Percentiles rank a stretch among this genome's conserved stretches.
phyloP scores from a whole-genome alignment of 2,797 vertebrate species.

The Mormyrops attenuatus region DNA sequence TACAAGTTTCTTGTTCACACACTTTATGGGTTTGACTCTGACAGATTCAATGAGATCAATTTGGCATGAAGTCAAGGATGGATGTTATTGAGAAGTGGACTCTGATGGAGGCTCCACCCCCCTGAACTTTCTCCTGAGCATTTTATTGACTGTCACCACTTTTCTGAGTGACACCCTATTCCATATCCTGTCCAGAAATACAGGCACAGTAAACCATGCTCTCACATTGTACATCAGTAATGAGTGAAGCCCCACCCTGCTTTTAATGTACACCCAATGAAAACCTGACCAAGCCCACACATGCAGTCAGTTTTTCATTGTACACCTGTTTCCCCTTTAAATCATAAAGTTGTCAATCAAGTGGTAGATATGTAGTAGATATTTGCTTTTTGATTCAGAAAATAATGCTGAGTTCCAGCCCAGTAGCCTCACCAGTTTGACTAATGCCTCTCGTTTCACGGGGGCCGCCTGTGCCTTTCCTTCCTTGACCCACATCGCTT shows the following conservation, averaged over 20 bases:
- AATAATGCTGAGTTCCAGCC: neutral
- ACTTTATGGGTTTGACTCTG: slow-evolving; percentile 63
- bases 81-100: slow-evolving; percentile 35
- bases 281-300: neutral
- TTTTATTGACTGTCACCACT: neutral
- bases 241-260: neutral
- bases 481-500: neutral
- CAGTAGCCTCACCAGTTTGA: slow-evolving; percentile 61
- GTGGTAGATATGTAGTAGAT: neutral
- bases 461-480: slow-evolving; percentile 18
- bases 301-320: neutral
- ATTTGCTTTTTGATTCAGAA: neutral
- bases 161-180: neutral
- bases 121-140: neutral
- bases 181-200: neutral
- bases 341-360: neutral
- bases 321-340: neutral
- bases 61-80: slow-evolving; percentile 62
- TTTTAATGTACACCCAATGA: neutral
- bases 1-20: slow-evolving; percentile 40
- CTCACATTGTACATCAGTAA: neutral
- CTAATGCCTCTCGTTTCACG: slow-evolving; percentile 47
- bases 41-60: slow-evolving; percentile 64
- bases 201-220: neutral
- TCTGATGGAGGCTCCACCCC: slow-evolving; percentile 35